Base-by-base conservation (phyloP, 2,888 invertebrate species). In the Clusia tigrina region DNA sequence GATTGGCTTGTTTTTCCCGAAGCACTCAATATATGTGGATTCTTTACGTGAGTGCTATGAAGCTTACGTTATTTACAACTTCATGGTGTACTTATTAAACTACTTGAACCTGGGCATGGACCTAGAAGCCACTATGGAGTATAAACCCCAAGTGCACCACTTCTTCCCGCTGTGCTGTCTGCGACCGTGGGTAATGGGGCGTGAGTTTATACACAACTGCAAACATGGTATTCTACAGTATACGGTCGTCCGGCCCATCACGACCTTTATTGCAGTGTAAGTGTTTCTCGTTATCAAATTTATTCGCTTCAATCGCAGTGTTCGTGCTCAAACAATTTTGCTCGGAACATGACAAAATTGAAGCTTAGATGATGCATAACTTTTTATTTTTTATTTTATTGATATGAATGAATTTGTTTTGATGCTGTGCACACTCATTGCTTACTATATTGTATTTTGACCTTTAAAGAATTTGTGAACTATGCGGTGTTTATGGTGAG, bases 1-100 rank as follows among this genome's bases (percentile, higher is more conserved):
- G 83, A 73, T 84, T 54, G 96, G 96, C 2, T 85, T 98, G 66
- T 87, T 92, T 58, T 95, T 93, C 81, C 95, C 95, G 0, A 88
- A 90, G 70, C 90, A 91, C 74, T 93, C 95, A 46, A 95, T 98
- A 70, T 97, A 96, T 81, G 89, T 96, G 78, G 96, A 98, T 83
- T 94, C 95, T 72, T 83, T 94, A 58, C 87, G 97, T 81, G 97
- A 98, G 86, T 97, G 96, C 81, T 98, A 97, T 80, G 98, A 98
- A 85, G 97, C 96, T 1, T 98, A 96, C 86, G 97, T 97, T 2
- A 97, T 98, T 76, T 97, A 98, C 83, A 97, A 96, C 86, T 98
- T 98, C 80, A 96, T 97, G 95, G 93, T 92, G 78, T 98, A 93
- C 82, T 86, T 98, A 71, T 85, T 97, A 65, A 95, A 94, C 81